Evolutionary conservation across 92 coral and sea anemone species (phyloP).

Genomic region (Phenganax subtilis): DNA sequence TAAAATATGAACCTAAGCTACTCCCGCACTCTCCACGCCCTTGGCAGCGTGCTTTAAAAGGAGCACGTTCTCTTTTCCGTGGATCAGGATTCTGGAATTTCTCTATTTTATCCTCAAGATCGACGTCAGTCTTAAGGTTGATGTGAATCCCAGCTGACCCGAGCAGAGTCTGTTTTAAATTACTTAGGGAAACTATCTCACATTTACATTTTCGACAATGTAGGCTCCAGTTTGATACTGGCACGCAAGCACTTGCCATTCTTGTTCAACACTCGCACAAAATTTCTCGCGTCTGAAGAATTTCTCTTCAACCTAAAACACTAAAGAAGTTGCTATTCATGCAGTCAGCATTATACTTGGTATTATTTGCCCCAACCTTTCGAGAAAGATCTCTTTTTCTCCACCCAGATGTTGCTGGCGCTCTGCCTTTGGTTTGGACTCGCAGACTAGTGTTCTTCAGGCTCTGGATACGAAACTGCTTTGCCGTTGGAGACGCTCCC

Average conservation of each 20-base stretch:
- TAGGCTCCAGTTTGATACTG: slow-evolving; percentile 5
- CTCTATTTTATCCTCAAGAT: slow-evolving; percentile 21
- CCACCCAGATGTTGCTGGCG: too few species aligned
- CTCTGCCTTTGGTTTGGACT: too few species aligned
- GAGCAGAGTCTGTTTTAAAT: slow-evolving; percentile 5
- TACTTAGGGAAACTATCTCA: not conserved
- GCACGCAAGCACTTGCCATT: slow-evolving; percentile 4
- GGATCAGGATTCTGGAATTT: slow-evolving; percentile 26
- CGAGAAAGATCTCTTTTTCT: too few species aligned
- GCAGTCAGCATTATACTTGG: too few species aligned
- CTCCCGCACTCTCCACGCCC: slow-evolving; percentile 13
- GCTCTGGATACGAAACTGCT: too few species aligned
- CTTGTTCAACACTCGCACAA: not conserved
- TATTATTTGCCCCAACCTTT: too few species aligned
- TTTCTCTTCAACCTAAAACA: too few species aligned
- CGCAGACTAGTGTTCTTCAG: too few species aligned
- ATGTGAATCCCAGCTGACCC: slow-evolving; percentile 28
- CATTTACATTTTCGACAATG: slow-evolving; percentile 22
- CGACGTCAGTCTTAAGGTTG: slow-evolving; percentile 1
- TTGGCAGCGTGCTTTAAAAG: slow-evolving; percentile 20
- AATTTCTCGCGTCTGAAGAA: too few species aligned
- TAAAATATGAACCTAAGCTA: slow-evolving; percentile 17
- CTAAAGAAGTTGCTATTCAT: too few species aligned
- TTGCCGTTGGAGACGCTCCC: too few species aligned
- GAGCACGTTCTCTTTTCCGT: slow-evolving; percentile 24